A percentile compares a stretch with the other conserved stretches of the same genome.
These are phyloP conservation scores for Xiphophorus birchmanni DNA, from an alignment of 2,797 vertebrate genomes.

Conservation along the genomic window DNA sequence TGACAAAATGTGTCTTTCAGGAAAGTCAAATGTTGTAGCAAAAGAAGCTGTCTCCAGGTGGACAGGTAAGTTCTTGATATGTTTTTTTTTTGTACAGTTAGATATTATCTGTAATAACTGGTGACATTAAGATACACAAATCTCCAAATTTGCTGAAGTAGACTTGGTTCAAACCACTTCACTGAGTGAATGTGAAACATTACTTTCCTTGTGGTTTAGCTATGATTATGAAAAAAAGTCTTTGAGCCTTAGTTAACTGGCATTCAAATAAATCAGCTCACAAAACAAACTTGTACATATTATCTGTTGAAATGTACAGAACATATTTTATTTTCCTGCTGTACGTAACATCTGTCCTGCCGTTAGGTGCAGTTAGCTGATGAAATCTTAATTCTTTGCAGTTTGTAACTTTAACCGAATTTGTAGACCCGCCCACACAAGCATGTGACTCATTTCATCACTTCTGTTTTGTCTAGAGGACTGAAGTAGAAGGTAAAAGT, in stretches of 20 bases:
- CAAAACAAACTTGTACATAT: not conserved
- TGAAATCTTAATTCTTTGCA: not conserved
- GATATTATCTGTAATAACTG: not conserved
- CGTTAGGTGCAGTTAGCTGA: not conserved
- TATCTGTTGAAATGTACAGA: not conserved
- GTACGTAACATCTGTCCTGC: not conserved
- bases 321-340: not conserved
- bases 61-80: slow-evolving; percentile 86
- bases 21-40: slow-evolving; percentile 87
- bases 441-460: not conserved
- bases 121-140: not conserved
- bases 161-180: not conserved
- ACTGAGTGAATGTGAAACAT: not conserved
- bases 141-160: not conserved
- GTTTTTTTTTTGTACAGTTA: not conserved
- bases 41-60: slow-evolving; percentile 95
- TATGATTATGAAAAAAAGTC: not conserved
- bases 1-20: slow-evolving; percentile 75
- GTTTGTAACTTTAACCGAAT: not conserved
- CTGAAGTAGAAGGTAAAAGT: not conserved
- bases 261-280: not conserved
- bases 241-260: not conserved
- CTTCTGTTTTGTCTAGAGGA: not conserved
- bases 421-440: not conserved
- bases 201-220: not conserved